phyloP scores from a whole-genome alignment of 1,140 invertebrate species.

The Planococcus citri region DNA sequence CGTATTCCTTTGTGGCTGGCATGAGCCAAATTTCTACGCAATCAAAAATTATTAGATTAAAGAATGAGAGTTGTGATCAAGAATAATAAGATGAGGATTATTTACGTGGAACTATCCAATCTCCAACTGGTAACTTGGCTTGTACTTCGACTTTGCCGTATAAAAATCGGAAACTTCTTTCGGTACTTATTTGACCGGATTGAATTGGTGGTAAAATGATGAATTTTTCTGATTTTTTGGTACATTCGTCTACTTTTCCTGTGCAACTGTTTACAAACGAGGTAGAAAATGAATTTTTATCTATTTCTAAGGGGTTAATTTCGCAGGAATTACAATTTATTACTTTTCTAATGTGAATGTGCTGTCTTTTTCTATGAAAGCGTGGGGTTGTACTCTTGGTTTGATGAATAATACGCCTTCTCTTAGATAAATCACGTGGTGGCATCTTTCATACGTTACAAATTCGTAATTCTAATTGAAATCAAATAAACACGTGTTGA shows the following conservation, averaged over 20 bases:
- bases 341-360: no score
- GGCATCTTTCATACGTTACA: no score
- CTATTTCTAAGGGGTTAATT: no score
- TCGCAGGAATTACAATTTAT: no score
- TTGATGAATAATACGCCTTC: no score
- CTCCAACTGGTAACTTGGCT: constrained; percentile 55
- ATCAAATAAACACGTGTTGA: no score
- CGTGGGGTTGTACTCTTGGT: no score
- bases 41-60: background rate
- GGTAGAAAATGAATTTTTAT: background rate
- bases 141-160: constrained; percentile 52
- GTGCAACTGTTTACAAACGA: constrained; percentile 26
- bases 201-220: constrained; percentile 45
- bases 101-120: constrained; percentile 60
- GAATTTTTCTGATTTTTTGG: constrained; percentile 27
- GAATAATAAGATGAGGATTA: no score
- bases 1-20: constrained; percentile 27
- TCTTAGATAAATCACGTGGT: no score
- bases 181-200: constrained; percentile 51
- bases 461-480: no score
- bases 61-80: no score
- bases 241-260: constrained; percentile 24
- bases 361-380: no score
- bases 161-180: constrained; percentile 47
- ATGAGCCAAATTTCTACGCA: constrained; percentile 26